A percentile compares a stretch with the other conserved stretches of the same genome.
phyloP scores from a whole-genome alignment of 2,113 vertebrate species.

The Acanthisitta chloris region DNA sequence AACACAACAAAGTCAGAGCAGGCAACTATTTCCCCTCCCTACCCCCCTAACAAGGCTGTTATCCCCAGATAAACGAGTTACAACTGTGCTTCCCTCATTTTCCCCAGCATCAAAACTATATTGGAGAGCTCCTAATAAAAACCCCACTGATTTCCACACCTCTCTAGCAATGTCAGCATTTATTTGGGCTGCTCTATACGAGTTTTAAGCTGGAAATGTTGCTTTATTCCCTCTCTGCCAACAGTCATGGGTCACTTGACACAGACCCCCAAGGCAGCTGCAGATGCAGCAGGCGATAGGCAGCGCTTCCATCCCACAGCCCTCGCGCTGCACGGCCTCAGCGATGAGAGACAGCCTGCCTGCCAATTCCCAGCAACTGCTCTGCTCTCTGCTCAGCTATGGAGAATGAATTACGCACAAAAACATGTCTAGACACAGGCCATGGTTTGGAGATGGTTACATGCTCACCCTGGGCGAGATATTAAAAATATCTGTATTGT shows the following conservation, averaged over 20 bases:
- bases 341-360: neutral
- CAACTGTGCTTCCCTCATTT: neutral
- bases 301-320: neutral
- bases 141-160: neutral
- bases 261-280: neutral
- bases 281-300: neutral
- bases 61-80: neutral
- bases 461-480: neutral
- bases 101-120: neutral
- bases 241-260: neutral
- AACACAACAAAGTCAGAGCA: neutral
- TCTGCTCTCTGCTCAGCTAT: neutral
- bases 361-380: neutral
- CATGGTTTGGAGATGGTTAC: neutral
- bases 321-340: neutral
- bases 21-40: neutral
- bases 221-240: neutral
- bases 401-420: neutral
- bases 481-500: slow-evolving; percentile 17
- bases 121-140: neutral
- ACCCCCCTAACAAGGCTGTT: neutral
- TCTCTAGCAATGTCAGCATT: neutral
- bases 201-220: neutral
- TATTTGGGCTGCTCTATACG: neutral
- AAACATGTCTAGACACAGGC: neutral